Evolutionary conservation across 2,113 vertebrate species (phyloP), one percentile per base, ranked within the genome.

Genomic region (Chamaetylas fuelleborni): DNA sequence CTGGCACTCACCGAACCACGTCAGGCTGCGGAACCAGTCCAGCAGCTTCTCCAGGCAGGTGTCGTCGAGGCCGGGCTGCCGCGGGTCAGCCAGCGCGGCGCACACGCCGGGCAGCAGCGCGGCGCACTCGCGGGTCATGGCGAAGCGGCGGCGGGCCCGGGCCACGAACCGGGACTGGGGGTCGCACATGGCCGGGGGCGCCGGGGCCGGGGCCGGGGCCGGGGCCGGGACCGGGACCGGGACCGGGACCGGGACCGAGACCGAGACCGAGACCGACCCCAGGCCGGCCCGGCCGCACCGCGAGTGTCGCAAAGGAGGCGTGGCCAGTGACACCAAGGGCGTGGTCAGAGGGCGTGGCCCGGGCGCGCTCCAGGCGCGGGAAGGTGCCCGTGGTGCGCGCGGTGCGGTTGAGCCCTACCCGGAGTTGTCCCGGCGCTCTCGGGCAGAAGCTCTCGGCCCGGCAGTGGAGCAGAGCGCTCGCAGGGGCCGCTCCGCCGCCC

Each of bases 21-120:
- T 67, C 58, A 99, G 74, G 4, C 93, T 83, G 48, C 97, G 98
- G 94, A 99, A 98, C 98, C 99, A 99, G 96, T 99, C 99, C 66
- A 99, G 94, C 54, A 99, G 97, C 91, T 99, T 99, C 96, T 99
- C 99, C 96, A 99, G 95, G 87, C 98, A 99, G 34, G 99, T 99
- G 95, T 99, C 99, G 91, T 99, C 99, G 6, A 97, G 98, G 84
- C 98, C 85, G 9, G 97, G 95, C 74, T 97, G 98, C 58, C 96
- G 96, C 5, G 98, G 96, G 51, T 98, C 98, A 33, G 97, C 97
- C 81, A 99, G 96, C 8, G 98, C 97, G 7, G 97, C 92, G 94
- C 98, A 99, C 17, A 99, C 98, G 1, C 97, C 89, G 5, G 99
- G 99, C 85, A 99, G 98, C 43, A 99, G 97, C 28, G 83, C 92